These are phyloP conservation scores for Calyptomena viridis DNA, from an alignment of 2,113 vertebrate genomes.

Conservation along the genomic window DNA sequence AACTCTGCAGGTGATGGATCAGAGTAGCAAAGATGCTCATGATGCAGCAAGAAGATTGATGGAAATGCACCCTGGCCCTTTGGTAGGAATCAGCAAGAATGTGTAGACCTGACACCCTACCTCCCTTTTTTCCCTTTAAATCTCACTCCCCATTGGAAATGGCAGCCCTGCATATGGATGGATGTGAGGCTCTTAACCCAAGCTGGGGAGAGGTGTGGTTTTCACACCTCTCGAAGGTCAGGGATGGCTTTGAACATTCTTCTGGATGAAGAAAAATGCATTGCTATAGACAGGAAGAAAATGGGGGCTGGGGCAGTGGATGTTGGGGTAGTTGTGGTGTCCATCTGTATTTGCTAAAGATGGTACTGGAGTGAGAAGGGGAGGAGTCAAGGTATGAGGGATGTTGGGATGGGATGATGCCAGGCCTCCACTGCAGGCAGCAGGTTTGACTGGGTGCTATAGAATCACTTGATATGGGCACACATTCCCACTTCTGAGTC, in stretches of 20 bases:
- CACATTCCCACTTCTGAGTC: rapidly evolving
- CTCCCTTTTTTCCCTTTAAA: neutral
- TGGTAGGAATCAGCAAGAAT: neutral
- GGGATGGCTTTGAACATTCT: neutral
- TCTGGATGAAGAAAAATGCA: neutral
- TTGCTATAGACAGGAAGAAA: neutral
- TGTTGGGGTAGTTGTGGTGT: rapidly evolving
- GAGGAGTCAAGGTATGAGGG: rapidly evolving
- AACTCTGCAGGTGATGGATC: neutral
- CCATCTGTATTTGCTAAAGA: neutral
- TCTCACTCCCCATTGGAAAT: neutral
- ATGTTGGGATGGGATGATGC: neutral
- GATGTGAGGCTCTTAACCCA: neutral
- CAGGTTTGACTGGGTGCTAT: neutral
- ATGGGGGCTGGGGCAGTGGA: neutral
- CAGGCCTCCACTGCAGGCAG: neutral
- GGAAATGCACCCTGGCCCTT: neutral
- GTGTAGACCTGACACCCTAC: neutral
- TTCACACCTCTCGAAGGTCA: neutral
- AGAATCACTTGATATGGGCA: neutral
- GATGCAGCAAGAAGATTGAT: neutral
- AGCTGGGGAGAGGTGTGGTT: neutral
- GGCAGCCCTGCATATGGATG: neutral
- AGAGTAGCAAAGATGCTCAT: neutral
- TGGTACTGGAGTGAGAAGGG: neutral